A percentile compares a stretch with the other conserved stretches of the same genome.
These are phyloP conservation scores for Bombus polaris DNA, from an alignment of 1,140 invertebrate species.

Conservation along the genomic window DNA sequence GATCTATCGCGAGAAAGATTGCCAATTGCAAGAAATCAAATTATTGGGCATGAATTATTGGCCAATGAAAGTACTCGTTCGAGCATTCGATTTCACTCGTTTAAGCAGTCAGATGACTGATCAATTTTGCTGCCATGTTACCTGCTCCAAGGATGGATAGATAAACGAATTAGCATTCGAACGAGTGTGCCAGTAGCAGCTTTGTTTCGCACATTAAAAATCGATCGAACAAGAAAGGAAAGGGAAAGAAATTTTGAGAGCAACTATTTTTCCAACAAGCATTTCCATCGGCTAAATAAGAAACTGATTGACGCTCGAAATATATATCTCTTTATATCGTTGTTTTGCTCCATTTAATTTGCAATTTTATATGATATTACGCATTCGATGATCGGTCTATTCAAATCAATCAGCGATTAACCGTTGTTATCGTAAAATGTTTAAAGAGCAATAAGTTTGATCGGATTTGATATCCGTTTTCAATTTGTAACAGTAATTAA, in stretches of 20 bases:
- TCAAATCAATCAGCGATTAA: background rate
- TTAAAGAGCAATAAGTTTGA: background rate
- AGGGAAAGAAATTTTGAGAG: background rate
- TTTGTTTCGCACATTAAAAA: background rate
- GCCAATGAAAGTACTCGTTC: background rate
- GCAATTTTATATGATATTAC: background rate
- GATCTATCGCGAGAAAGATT: background rate
- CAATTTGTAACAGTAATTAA: background rate
- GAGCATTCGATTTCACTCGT: slow-evolving; percentile 1
- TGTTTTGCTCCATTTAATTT: background rate
- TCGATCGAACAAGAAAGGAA: background rate
- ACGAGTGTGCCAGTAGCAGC: background rate
- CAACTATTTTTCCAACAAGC: background rate
- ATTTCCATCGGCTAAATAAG: background rate
- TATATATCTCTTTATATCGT: background rate
- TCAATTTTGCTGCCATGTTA: background rate
- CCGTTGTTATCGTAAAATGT: background rate
- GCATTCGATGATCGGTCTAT: background rate
- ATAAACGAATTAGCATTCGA: background rate
- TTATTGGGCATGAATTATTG: slow-evolving; percentile 16
- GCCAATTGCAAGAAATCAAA: slow-evolving; percentile 10
- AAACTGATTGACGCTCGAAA: background rate
- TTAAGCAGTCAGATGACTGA: slow-evolving; percentile 3
- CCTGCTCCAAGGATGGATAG: background rate
- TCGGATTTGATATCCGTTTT: background rate